Evolutionary conservation across 2,797 vertebrate genomes (phyloP).

Genomic region (Forpus xanthops): DNA sequence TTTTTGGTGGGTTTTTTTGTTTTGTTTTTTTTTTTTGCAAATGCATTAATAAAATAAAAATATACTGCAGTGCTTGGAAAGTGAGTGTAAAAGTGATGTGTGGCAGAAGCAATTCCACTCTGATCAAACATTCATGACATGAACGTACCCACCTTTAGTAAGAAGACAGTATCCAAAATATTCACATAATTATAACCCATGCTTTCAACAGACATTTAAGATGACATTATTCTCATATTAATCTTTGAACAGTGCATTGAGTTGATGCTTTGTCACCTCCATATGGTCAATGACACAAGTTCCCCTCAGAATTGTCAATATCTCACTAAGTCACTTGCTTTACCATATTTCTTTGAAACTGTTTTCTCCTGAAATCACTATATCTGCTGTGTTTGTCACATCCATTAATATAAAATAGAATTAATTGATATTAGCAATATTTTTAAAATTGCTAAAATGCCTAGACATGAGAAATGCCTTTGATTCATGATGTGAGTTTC

Average conservation of each 20-base stretch:
- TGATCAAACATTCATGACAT: slow-evolving; percentile 4
- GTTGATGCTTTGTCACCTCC: slow-evolving; percentile 45
- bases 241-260: slow-evolving; percentile 37
- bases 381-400: slow-evolving; percentile 46
- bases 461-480: background rate
- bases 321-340: slow-evolving; percentile 54
- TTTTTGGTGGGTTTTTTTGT: no score
- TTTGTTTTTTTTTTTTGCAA: background rate
- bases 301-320: slow-evolving; percentile 58
- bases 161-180: slow-evolving; percentile 45
- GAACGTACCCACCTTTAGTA: background rate
- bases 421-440: slow-evolving; percentile 55
- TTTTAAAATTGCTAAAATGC: background rate
- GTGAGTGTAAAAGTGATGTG: background rate
- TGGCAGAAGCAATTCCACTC: background rate
- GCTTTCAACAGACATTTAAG: slow-evolving; percentile 14
- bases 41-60: background rate
- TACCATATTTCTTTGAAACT: slow-evolving; percentile 55
- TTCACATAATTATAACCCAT: slow-evolving; percentile 28
- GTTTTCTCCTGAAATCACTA: slow-evolving; percentile 51
- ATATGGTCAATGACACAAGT: slow-evolving; percentile 10
- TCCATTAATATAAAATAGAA: slow-evolving; percentile 59
- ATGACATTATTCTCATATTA: slow-evolving; percentile 36
- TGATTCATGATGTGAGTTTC: background rate
- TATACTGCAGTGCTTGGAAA: background rate